Evolutionary conservation across 2,888 invertebrate species (phyloP), one percentile per base, ranked within the genome.

Genomic region (Drosophila setosimentum): DNA sequence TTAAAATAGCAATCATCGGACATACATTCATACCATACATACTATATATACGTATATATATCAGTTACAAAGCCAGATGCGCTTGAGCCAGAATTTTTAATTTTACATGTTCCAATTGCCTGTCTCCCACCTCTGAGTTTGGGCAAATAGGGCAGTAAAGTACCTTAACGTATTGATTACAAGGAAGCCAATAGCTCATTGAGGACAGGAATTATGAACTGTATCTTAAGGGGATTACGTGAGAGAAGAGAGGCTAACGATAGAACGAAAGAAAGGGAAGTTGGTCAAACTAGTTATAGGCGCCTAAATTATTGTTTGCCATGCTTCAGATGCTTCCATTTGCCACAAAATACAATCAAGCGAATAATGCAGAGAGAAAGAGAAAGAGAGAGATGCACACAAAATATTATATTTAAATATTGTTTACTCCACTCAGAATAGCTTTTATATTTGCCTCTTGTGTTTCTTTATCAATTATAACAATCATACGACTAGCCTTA

Each of bases 1-100:
- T 73, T 68, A 66, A 82, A 83, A 86, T 76, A 76, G 71, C 80
- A 88, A 76, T 86, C 80, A 75, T 64, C 54, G 66, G 59, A 59
- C 57, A 54, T 8, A 11, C 42, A 11, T 11, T 42, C 27, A 45
- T 51, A 55, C 24, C 29, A 24, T n/a, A n/a, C 10, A 51, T 33
- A 45, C 24, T 35, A 21, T 32, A n/a, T 7, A 37, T 16, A 35
- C 13, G 30, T 11, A 30, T 16, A 35, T 29, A 45, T 4, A 30
- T 49, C 33, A 55, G 40, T 54, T 63, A 50, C 40, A 24, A 21
- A 42, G 10, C 60, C 68, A 71, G 67, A 55, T 74, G 78, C 58
- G 54, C 51, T 59, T 63, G 21, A 49, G n/a, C 49, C 24, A 63
- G 76, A 81, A 69, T 74, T 85, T 79, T 61, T 64, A 87, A 87